Evolutionary conservation across 2,113 vertebrate species (phyloP), one percentile per base, ranked within the genome.

Genomic region (Camelus bactrianus): DNA sequence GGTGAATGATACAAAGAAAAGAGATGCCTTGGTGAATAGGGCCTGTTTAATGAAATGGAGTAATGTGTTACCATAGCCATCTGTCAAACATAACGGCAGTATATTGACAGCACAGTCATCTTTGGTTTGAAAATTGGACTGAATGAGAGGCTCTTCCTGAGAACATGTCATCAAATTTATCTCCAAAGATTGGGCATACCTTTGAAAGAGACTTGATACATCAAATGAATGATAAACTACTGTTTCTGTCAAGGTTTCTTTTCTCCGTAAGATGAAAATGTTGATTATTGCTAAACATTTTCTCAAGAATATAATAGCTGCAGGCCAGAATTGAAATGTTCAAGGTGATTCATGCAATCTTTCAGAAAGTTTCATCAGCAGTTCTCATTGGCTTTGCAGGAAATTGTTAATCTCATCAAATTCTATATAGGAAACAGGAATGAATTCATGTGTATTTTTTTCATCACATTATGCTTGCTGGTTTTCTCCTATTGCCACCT

Each of bases 81-180:
- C 83, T 98, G 89, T 96, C 96, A 95, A 91, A 95, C 93, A 67
- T 89, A 96, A 97, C 97, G 96, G 94, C 92, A 97, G 72, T 69
- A 94, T 85, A 96, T 97, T 92, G 96, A 79, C 82, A 95, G 89
- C 69, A 94, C 91, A 96, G 94, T 97, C 91, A 80, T 97, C 89
- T 97, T 77, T 98, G 95, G 88, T 95, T 98, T 97, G 98, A 97
- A 98, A 98, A 97, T 96, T 86, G 97, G 88, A 90, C 97, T 77
- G 94, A 46, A 75, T 70, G 35, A 96, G 87, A 97, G 58, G 79
- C 84, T 89, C 0, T 77, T 84, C 72, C 86, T 93, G 79, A 97
- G 96, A 96, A 97, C 73, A 91, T 28, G 65, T 76, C 65, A 93
- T 58, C 95, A 90, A 97, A 94, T 95, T 84, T 94, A 84, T 72